A percentile compares a stretch with the other conserved stretches of the same genome.
Conservation (phyloP, 2,888 invertebrate species). For the Altica lythri region DNA sequence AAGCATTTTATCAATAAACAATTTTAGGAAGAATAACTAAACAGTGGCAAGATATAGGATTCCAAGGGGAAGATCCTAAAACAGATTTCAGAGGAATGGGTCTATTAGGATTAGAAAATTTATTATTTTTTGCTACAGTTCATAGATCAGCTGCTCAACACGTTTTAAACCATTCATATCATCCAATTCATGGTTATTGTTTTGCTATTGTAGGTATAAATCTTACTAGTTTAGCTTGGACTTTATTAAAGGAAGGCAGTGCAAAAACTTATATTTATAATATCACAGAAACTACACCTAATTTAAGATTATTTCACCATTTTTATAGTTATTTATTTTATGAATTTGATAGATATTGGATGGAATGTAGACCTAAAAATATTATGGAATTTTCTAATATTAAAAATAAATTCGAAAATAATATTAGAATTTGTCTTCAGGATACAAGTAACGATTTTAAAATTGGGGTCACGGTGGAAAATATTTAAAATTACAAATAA, state of each 20-base stretch:
- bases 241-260: constrained; percentile 76
- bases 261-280: constrained; percentile 94
- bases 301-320: constrained; percentile 81
- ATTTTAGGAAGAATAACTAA: constrained; percentile 77
- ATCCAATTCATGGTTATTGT: constrained; percentile 87
- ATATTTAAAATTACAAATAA: constrained; percentile 63
- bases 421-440: constrained; percentile 69
- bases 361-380: constrained; percentile 85
- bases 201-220: constrained; percentile 95
- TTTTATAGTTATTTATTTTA: constrained; percentile 93
- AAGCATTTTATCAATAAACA: no score
- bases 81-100: constrained; percentile 99
- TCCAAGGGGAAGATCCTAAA: constrained; percentile 97
- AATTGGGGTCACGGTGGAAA: constrained; percentile 79
- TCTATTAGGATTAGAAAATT: constrained; percentile 87
- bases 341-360: constrained; percentile 95
- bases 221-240: constrained; percentile 87
- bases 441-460: constrained; percentile 75
- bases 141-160: constrained; percentile 80
- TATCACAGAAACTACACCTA: constrained; percentile 68
- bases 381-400: constrained; percentile 96
- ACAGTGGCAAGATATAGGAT: constrained; percentile 95
- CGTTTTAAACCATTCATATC: constrained; percentile 84
- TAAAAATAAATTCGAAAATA: constrained; percentile 81
- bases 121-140: constrained; percentile 83